phyloP scores from a whole-genome alignment of 2,888 invertebrate species.

The Flabesymbios commensalis region DNA sequence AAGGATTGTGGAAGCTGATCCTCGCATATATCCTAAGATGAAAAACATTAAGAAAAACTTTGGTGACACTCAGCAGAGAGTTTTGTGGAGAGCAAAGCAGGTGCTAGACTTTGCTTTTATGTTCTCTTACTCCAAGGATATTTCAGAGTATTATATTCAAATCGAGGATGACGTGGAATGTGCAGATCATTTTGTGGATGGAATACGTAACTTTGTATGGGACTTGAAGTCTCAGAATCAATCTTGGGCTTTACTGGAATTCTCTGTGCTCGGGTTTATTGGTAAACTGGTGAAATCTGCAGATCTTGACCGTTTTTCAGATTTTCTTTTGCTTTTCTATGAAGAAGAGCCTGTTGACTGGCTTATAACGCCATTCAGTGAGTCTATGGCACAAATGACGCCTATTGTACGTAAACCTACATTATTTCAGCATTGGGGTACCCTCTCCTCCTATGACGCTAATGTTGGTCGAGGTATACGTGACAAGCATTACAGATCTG shows the following conservation, averaged over 20 bases:
- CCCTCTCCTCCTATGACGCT: conserved; percentile 50
- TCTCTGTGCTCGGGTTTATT: conserved; percentile 55
- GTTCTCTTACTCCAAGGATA: conserved; percentile 46
- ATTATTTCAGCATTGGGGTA: conserved; percentile 41
- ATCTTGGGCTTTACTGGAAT: conserved; percentile 54
- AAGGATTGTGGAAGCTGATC: conserved; percentile 47
- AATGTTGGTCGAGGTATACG: conserved; percentile 53
- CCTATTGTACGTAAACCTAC: conserved; percentile 33
- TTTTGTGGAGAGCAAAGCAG: conserved; percentile 58
- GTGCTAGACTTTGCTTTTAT: conserved; percentile 42
- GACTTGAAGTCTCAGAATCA: neutral
- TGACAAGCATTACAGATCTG: conserved; percentile 46
- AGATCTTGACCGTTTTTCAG: conserved; percentile 38
- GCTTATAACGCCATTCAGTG: conserved; percentile 29
- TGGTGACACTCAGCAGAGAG: conserved; percentile 51
- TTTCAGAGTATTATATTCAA: conserved; percentile 54
- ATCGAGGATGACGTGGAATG: conserved; percentile 56
- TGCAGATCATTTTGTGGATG: conserved; percentile 45
- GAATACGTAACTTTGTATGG: conserved; percentile 46
- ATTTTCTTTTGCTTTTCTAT: conserved; percentile 32
- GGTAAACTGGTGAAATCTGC: conserved; percentile 50
- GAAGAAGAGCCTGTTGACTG: conserved; percentile 39
- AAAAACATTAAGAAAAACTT: conserved; percentile 47
- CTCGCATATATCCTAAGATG: conserved; percentile 43
- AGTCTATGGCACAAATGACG: conserved; percentile 25